phyloP scores from a whole-genome alignment of 2,888 invertebrate species.

The Tachystola acroxantha region DNA sequence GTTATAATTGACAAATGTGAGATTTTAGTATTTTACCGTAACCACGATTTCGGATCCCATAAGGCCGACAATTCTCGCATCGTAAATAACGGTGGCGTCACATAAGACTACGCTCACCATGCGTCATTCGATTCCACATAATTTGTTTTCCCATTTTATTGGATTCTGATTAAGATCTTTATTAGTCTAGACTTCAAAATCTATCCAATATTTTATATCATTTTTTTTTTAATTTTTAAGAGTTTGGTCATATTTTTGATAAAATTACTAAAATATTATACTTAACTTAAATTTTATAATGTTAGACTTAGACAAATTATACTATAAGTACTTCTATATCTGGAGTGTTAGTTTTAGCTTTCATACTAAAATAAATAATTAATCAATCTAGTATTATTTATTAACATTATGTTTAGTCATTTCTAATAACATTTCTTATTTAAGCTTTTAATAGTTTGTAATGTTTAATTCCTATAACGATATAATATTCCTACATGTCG shows the following conservation, averaged over 20 bases:
- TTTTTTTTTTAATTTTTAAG: background rate
- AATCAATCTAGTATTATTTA: too few relatives aligned
- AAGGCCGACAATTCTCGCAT: slow-evolving; percentile 14
- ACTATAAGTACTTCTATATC: too few relatives aligned
- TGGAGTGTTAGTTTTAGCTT: too few relatives aligned
- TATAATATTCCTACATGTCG: too few relatives aligned
- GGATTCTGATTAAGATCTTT: background rate
- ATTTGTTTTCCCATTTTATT: slow-evolving; percentile 2
- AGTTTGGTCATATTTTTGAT: background rate
- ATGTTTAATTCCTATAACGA: too few relatives aligned
- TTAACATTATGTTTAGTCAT: too few relatives aligned
- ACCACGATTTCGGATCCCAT: slow-evolving; percentile 19
- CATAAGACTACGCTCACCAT: slow-evolving; percentile 14
- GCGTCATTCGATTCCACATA: slow-evolving; percentile 1
- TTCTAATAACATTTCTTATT: too few relatives aligned
- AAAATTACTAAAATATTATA: too few relatives aligned
- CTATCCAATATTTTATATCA: background rate
- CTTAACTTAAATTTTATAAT: too few relatives aligned
- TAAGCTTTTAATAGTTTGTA: too few relatives aligned
- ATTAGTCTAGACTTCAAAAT: background rate
- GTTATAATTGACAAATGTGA: slow-evolving; percentile 32
- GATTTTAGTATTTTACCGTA: slow-evolving; percentile 26
- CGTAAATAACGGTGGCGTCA: slow-evolving; percentile 20
- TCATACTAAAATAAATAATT: too few relatives aligned
- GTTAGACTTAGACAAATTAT: too few relatives aligned